Base-by-base conservation (phyloP, 2,113 vertebrate genomes). In the Chloropsis hardwickii region DNA sequence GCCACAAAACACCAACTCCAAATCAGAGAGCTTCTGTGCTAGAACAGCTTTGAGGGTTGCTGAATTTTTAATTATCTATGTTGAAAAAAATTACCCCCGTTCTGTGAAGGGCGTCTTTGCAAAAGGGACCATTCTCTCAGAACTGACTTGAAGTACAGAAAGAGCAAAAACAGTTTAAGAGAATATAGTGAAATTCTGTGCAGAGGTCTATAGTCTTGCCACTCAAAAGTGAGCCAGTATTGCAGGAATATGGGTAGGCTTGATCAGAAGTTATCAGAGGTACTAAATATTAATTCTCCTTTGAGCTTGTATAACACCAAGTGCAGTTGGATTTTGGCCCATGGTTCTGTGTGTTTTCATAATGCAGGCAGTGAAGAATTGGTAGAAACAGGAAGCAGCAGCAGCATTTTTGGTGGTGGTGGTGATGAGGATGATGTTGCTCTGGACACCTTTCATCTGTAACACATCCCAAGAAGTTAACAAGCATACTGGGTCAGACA, bases 1-100 rank as follows among this genome's bases (percentile, higher is more conserved):
- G n/a, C 48, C 83, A 78, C 87, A 62, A 94, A 94, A 91, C 50
- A 85, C 66, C 71, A 93, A 37, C 53, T 96, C 77, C 50, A 86
- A 90, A 88, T 92, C 66, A 78, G 61, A 70, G 67, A 42, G 37
- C 58, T 95, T 91, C 94, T 94, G 74, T 5, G 3, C 87, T 92
- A 81, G 77, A 92, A 72, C 73, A 88, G 71, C 89, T 93, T 44
- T 92, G 61, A 77, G 67, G 14, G 16, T 94, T 81, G 84, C 57
- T 71, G n/a, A 27, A 7, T 2, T 42, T 82, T 91, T 91, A 82
- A 45, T 80, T 37, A 62, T 74, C 83, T 69, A 0, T 58, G 58
- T 74, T 72, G 60, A 45, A 81, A 86, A 95, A 86, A 93, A 91
- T 71, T 35, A 71, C 81, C 31, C 31, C 10, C 54, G 57, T 96